Evolutionary conservation across 2,113 vertebrate species (phyloP).

Genomic region (Bolborhynchus lineola): DNA sequence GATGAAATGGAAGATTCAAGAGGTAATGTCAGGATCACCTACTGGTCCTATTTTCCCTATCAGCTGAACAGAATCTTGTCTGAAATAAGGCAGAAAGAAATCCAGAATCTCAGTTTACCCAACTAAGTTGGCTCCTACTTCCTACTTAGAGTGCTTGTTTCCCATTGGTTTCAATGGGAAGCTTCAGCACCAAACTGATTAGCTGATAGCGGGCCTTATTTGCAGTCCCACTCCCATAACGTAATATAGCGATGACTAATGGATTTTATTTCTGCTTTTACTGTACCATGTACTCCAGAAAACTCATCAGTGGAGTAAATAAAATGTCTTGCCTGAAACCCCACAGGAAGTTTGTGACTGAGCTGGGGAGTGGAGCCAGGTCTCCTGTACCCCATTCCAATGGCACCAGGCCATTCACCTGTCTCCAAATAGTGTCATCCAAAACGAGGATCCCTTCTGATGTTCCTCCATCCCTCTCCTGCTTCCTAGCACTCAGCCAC

Average conservation of each 20-base stretch:
- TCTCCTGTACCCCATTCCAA: neutral
- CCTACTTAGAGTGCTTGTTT: neutral
- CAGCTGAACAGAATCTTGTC: neutral
- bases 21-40: neutral
- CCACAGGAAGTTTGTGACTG: neutral
- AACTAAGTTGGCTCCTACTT: neutral
- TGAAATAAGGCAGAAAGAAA: neutral
- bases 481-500: constrained; percentile 19
- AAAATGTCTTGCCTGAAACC: neutral
- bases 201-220: neutral
- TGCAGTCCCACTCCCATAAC: neutral
- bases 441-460: constrained; percentile 24
- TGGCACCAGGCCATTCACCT: constrained; percentile 35
- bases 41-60: neutral
- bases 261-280: constrained; percentile 18
- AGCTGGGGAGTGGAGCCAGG: neutral
- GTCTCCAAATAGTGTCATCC: neutral
- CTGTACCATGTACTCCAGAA: neutral
- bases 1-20: neutral
- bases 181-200: neutral
- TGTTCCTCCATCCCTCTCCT: neutral
- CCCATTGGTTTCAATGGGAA: neutral
- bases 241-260: neutral
- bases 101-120: neutral
- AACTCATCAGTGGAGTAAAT: neutral